Evolutionary conservation across 2,113 vertebrate genomes (phyloP).

Genomic region (Sylvia atricapilla): DNA sequence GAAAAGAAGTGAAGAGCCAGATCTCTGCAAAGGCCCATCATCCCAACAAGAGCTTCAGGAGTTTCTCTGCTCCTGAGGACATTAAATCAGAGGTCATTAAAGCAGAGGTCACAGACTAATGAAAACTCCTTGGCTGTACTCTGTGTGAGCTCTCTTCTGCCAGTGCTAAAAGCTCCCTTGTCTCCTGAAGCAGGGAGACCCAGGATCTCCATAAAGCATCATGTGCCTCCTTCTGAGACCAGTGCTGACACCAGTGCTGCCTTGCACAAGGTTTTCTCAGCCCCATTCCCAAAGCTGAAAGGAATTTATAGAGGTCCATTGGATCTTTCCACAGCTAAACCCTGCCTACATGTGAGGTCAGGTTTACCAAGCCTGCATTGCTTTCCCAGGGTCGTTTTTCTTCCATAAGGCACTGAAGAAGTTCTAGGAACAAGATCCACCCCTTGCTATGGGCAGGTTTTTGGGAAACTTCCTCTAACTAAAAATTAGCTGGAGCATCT

Average conservation of each 20-base stretch:
- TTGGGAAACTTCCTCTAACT: not conserved
- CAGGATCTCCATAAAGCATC: not conserved
- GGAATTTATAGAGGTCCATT: not conserved
- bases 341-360: not conserved
- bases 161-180: not conserved
- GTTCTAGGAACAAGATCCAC: not conserved
- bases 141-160: not conserved
- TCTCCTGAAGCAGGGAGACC: not conserved
- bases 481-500: not conserved
- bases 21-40: not conserved
- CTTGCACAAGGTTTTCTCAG: not conserved
- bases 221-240: not conserved
- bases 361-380: not conserved
- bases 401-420: not conserved
- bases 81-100: not conserved
- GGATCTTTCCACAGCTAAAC: not conserved
- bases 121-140: not conserved
- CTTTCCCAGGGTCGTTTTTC: not conserved
- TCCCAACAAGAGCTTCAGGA: not conserved
- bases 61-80: not conserved
- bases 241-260: not conserved
- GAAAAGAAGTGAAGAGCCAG: not conserved
- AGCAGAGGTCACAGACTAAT: not conserved
- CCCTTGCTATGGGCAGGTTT: not conserved
- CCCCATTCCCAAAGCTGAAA: not conserved